Evolutionary conservation across 2,888 invertebrate genomes (phyloP), one percentile per base, ranked within the genome.

Genomic region (Salticus scenicus): DNA sequence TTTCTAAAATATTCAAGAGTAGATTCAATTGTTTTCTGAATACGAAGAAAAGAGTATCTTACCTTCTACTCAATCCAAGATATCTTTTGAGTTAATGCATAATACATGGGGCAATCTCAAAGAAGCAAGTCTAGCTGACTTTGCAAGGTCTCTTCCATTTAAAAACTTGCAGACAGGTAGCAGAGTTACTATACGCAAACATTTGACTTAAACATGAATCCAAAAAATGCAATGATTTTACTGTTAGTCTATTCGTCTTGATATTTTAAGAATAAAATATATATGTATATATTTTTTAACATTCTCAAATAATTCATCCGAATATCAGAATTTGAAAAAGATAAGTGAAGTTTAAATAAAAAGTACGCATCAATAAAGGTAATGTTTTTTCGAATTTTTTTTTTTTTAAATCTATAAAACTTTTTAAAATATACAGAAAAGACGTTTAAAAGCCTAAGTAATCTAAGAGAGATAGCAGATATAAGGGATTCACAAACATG

Each of bases 21-120:
- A n/a, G 51, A 51, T 69, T 51, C 73, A 51, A 80, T 80, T 80
- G 67, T 74, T 67, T 69, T 37, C n/a, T 20, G 24, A 20, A 20
- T 57, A 14, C 4, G 17, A 14, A 31, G 1, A 30, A 64, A 69
- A 7, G 2, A 57, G 20, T 57, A 12, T 12, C 2, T 57, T 57
- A 57, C 24, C 57, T 57, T 12, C 57, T 24, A 57, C 20, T 4
- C 24, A 24, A 4, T 57, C 24, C 24, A 7, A 24, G 57, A 57
- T 57, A 57, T 57, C 24, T 64, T 69, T 69, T 70, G 47, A 57
- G 33, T 42, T 27, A 57, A 76, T 83, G 83, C 83, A 83, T 77
- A 77, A 83, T 71, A 77, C 71, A 77, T 77, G 20, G 51, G 41
- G 72, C 64, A 83, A 83, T 76, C 71, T 66, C 71, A 24, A 31